Evolutionary conservation across 30 jellyfish, hydroid and myxozoan species (phyloP).

Genomic region (Hydra vulgaris): DNA sequence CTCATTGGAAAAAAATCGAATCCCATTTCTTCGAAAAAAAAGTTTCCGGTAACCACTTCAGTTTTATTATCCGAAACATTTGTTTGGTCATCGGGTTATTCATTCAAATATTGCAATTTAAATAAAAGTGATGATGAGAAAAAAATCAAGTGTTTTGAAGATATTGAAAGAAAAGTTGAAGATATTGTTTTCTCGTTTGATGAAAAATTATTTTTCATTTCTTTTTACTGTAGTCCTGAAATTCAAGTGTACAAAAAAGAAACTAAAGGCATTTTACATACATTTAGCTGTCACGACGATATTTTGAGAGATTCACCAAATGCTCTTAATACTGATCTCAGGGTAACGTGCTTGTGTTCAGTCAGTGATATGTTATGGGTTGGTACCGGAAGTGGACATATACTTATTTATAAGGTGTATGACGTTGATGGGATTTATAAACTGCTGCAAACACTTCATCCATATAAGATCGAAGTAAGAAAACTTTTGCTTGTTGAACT

Average conservation of each 20-base stretch:
- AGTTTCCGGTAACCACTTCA: background rate
- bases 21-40: too few relatives aligned
- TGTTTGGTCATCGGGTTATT: background rate
- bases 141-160: too few relatives aligned
- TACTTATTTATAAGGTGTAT: slow-evolving; percentile 30
- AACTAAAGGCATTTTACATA: slow-evolving; percentile 14
- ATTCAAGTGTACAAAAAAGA: slow-evolving; percentile 15
- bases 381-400: slow-evolving; percentile 96
- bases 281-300: slow-evolving; percentile 39
- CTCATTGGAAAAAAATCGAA: too few relatives aligned
- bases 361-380: slow-evolving; percentile 65
- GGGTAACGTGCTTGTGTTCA: slow-evolving; percentile 60
- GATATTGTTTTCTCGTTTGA: slow-evolving; percentile 37
- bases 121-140: background rate
- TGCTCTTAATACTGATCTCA: slow-evolving; percentile 43
- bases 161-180: slow-evolving; percentile 3
- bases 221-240: slow-evolving; percentile 44
- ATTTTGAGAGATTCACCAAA: slow-evolving; percentile 29
- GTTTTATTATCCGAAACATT: background rate
- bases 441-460: background rate
- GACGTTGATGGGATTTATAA: background rate
- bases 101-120: background rate
- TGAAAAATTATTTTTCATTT: slow-evolving; percentile 27
- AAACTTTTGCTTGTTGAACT: background rate
- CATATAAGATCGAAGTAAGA: background rate